A percentile compares a stretch with the other conserved stretches of the same genome.
These are phyloP conservation scores for Drosophila rhopaloa DNA, from an alignment of 1,140 invertebrate species.

Conservation along the genomic window DNA sequence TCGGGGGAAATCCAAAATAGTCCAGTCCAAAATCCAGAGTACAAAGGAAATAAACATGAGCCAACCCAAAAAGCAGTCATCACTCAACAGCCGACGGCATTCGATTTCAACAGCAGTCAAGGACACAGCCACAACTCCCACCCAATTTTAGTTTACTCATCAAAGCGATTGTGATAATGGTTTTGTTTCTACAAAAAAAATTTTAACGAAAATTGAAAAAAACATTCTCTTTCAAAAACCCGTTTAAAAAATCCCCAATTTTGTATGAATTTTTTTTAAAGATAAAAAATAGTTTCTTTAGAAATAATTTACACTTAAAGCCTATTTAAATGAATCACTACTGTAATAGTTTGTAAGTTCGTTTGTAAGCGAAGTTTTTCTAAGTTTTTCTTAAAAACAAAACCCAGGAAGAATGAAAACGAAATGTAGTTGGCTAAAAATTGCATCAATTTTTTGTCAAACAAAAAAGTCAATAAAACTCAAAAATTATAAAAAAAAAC, in stretches of 20 bases:
- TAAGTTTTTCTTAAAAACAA: constrained; percentile 43
- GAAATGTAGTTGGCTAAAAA: constrained; percentile 62
- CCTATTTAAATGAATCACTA: constrained; percentile 42
- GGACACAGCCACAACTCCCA: constrained; percentile 20
- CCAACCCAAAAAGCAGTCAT: constrained; percentile 31
- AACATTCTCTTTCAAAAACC: constrained; percentile 2
- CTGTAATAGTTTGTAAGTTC: constrained; percentile 56
- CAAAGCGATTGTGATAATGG: constrained; percentile 84
- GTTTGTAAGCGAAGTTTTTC: constrained; percentile 46
- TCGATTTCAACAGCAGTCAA: constrained; percentile 30
- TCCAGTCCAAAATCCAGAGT: constrained; percentile 50
- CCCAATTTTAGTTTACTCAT: constrained; percentile 72
- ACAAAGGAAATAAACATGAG: constrained; percentile 44
- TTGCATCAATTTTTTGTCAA: constrained; percentile 81
- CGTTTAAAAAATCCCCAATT: constrained; percentile 44
- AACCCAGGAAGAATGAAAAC: constrained; percentile 21
- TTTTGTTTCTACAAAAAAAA: constrained; percentile 73
- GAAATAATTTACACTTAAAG: constrained; percentile 57
- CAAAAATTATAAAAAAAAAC: constrained; percentile 21
- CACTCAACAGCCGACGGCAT: constrained; percentile 41
- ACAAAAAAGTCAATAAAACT: constrained; percentile 56
- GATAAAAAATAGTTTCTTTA: constrained; percentile 49
- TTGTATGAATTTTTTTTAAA: constrained; percentile 26
- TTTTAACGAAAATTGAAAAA: constrained; percentile 31
- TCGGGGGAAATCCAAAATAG: constrained; percentile 25